phyloP scores from a whole-genome alignment of 2,797 vertebrate genomes.

The Oreortyx pictus region DNA sequence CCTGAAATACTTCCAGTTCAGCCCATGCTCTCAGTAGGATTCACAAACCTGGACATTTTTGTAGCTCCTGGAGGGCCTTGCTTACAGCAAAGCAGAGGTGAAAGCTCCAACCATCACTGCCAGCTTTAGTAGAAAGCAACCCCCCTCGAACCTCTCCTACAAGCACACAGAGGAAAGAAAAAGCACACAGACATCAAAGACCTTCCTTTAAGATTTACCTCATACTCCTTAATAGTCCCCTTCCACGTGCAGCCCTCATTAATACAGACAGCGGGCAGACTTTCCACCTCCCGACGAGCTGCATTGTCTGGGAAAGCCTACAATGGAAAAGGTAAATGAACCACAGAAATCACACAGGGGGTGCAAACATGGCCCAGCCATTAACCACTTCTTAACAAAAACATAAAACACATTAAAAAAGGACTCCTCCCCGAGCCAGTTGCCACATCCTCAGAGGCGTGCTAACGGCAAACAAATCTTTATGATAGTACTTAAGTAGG shows the following conservation, averaged over 20 bases:
- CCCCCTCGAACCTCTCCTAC: neutral
- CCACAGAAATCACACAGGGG: neutral
- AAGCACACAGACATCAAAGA: accelerated
- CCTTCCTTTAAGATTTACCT: slow-evolving; percentile 79
- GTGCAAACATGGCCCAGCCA: neutral
- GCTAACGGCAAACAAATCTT: neutral
- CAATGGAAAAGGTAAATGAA: neutral
- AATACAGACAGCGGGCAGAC: slow-evolving; percentile 89
- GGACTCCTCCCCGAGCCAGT: neutral
- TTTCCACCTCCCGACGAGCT: slow-evolving; percentile 93
- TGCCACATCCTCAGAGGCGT: neutral
- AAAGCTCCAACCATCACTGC: neutral
- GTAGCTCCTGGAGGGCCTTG: neutral
- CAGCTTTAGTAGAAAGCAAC: neutral
- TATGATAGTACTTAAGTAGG: neutral
- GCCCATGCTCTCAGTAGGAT: neutral
- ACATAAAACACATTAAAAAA: neutral
- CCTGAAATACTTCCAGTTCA: neutral
- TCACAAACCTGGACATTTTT: neutral
- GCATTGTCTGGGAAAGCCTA: slow-evolving; percentile 98
- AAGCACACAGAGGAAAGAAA: neutral
- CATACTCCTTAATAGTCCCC: slow-evolving; percentile 93
- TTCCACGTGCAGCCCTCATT: slow-evolving; percentile 90
- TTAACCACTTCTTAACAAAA: neutral
- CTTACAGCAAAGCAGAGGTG: neutral